Evolutionary conservation across 2,888 invertebrate genomes (phyloP).

Genomic region (Pterostichus niger): DNA sequence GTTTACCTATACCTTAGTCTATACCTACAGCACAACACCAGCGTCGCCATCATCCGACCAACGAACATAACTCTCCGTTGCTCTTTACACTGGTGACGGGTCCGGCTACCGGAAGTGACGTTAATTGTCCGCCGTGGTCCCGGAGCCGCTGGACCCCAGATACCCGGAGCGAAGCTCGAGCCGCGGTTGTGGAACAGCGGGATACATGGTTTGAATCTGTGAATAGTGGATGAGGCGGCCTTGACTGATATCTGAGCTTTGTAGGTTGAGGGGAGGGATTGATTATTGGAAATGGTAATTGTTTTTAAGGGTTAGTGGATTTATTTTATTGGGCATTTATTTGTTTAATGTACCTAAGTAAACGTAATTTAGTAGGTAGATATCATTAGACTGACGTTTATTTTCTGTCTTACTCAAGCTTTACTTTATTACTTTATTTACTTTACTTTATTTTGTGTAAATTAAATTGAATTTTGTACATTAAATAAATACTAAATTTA

Average conservation of each 20-base stretch:
- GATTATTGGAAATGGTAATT: background rate
- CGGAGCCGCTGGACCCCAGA: conserved; percentile 16
- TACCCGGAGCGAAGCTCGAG: conserved; percentile 22
- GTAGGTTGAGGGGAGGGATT: background rate
- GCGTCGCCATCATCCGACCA: background rate
- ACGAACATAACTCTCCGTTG: conserved; percentile 48
- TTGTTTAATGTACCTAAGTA: background rate
- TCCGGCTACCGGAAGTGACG: conserved; percentile 62
- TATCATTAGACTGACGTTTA: no score
- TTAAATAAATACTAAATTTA: no score
- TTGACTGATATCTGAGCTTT: conserved; percentile 11
- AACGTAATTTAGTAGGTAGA: background rate
- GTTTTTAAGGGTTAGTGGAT: background rate
- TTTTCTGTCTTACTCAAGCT: no score
- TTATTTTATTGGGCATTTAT: background rate
- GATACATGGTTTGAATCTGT: conserved; percentile 6
- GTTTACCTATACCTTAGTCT: no score
- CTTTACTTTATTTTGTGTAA: no score
- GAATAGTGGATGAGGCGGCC: background rate
- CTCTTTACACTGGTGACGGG: conserved; percentile 50
- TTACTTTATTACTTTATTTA: no score
- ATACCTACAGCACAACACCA: background rate
- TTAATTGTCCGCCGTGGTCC: conserved; percentile 58
- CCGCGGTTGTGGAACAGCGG: conserved; percentile 6
- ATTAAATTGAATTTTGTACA: no score